Conservation (phyloP, 1,140 invertebrate species). For the Heliconius hermathena region DNA sequence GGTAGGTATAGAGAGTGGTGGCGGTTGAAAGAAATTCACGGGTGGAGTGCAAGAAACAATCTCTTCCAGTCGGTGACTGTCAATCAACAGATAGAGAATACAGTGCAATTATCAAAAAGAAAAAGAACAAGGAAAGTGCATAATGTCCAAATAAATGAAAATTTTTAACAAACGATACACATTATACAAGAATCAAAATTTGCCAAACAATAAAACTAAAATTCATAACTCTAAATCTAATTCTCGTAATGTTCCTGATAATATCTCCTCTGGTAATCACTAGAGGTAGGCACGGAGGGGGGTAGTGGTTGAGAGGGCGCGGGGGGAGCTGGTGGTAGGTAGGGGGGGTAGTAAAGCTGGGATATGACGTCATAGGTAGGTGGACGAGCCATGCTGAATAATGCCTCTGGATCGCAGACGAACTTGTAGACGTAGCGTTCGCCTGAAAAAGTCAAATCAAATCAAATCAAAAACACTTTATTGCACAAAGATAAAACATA, state of each 20-base stretch:
- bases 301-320: not conserved
- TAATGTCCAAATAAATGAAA: too few relatives aligned
- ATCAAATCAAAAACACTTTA: too few relatives aligned
- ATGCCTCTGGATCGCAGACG: conserved; percentile 95
- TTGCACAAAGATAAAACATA: too few relatives aligned
- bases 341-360: conserved; percentile 59
- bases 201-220: not conserved
- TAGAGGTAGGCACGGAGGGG: conserved; percentile 37
- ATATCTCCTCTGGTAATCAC: conserved; percentile 39
- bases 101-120: too few relatives aligned
- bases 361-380: conserved; percentile 58
- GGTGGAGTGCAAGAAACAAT: too few relatives aligned
- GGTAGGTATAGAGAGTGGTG: too few relatives aligned
- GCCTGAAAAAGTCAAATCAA: conserved; percentile 85
- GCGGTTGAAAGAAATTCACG: too few relatives aligned
- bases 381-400: conserved; percentile 92
- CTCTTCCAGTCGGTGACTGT: too few relatives aligned
- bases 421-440: conserved; percentile 98
- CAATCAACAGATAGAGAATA: too few relatives aligned
- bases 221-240: conserved; percentile 5
- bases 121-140: too few relatives aligned
- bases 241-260: conserved; percentile 46
- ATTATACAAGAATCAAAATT: too few relatives aligned
- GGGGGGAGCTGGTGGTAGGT: conserved; percentile 37
- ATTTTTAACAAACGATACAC: too few relatives aligned